A percentile compares a stretch with the other conserved stretches of the same genome.
phyloP scores from a whole-genome alignment of 2,113 vertebrate species.

The Prinia subflava region DNA sequence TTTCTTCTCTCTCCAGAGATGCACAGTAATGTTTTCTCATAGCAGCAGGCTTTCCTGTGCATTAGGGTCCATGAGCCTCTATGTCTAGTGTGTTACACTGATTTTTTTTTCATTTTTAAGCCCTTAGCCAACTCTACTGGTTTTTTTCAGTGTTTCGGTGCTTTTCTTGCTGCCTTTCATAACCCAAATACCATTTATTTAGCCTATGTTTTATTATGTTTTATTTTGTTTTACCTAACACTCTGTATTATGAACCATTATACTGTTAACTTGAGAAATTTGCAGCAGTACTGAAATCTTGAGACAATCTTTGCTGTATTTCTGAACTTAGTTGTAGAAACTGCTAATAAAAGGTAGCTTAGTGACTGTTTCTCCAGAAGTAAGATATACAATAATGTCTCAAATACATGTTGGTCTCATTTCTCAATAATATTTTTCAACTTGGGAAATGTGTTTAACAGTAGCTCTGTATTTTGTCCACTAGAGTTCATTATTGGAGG shows the following conservation, averaged over 20 bases:
- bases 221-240: neutral
- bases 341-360: slow-evolving; percentile 50
- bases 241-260: neutral
- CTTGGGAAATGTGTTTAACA: neutral
- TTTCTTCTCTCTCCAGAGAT: neutral
- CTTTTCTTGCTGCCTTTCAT: slow-evolving; percentile 27
- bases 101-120: neutral
- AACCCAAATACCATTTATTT: neutral
- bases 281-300: slow-evolving; percentile 13
- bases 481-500: neutral
- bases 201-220: neutral
- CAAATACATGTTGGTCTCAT: neutral
- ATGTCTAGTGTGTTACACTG: neutral
- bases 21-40: neutral
- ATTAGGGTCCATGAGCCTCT: neutral
- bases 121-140: neutral
- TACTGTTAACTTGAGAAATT: slow-evolving; percentile 36
- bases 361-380: slow-evolving; percentile 34
- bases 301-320: slow-evolving; percentile 50
- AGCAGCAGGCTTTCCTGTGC: neutral
- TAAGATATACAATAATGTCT: slow-evolving; percentile 19
- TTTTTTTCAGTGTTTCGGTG: neutral
- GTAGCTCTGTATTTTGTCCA: neutral
- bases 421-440: neutral
- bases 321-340: slow-evolving; percentile 40